phyloP scores from a whole-genome alignment of 1,140 invertebrate species.

The Drosophila kohkoa region DNA sequence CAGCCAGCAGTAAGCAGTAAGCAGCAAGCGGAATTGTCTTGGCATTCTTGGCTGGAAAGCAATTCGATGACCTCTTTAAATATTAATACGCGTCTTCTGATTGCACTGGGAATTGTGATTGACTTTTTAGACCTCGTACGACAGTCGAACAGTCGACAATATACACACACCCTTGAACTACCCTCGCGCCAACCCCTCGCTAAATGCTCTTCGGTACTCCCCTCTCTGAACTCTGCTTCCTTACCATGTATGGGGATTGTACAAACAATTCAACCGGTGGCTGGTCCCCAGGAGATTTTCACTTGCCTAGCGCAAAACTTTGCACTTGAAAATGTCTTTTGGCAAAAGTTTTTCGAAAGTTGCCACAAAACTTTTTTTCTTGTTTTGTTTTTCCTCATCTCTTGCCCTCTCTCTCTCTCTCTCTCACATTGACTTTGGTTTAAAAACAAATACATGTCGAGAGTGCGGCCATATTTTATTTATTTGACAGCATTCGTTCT shows the following conservation, averaged over 20 bases:
- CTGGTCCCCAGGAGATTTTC: constrained; percentile 52
- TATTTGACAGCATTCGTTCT: constrained; percentile 47
- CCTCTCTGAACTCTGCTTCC: constrained; percentile 7
- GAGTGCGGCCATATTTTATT: constrained; percentile 41
- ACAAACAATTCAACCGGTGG: constrained; percentile 57
- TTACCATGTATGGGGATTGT: neutral
- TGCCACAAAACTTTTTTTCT: constrained; percentile 57
- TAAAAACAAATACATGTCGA: constrained; percentile 45
- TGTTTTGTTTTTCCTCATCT: neutral
- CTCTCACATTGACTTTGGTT: constrained; percentile 8
- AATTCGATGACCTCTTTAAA: constrained; percentile 83
- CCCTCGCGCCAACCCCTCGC: constrained; percentile 18
- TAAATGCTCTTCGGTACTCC: neutral
- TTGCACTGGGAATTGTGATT: constrained; percentile 83
- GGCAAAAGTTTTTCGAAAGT: constrained; percentile 50
- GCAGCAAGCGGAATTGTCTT: constrained; percentile 17
- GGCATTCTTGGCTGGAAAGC: constrained; percentile 46
- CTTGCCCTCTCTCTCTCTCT: neutral
- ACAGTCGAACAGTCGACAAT: constrained; percentile 21
- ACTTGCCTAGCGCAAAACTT: constrained; percentile 63
- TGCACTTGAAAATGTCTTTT: constrained; percentile 75
- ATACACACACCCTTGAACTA: constrained; percentile 36
- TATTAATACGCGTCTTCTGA: constrained; percentile 81
- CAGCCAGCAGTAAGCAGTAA: constrained; percentile 28
- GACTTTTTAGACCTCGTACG: constrained; percentile 74